Percentiles rank a stretch among this genome's conserved stretches.
Evolutionary conservation across 2,797 vertebrate species (phyloP).

Genomic region (Columba guinea): DNA sequence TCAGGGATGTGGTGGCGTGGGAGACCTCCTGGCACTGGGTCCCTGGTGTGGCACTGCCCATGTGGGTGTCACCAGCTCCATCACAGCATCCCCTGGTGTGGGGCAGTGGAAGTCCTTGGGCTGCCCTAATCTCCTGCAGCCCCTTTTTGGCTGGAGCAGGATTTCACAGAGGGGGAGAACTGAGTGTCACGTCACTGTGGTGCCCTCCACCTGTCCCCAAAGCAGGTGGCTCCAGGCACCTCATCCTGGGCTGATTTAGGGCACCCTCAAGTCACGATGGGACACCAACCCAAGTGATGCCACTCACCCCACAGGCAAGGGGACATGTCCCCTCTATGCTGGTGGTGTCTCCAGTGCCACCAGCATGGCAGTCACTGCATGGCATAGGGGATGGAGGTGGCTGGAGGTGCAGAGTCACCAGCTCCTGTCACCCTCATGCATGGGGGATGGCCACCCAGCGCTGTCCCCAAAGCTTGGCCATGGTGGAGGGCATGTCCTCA

Average conservation of each 20-base stretch:
- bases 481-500: not conserved
- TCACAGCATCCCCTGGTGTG: fast-evolving
- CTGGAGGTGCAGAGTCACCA: not conserved
- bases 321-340: not conserved
- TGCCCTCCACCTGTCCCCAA: not conserved
- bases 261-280: no score
- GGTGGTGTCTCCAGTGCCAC: not conserved
- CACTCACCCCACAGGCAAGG: fast-evolving
- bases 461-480: not conserved
- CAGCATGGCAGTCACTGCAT: fast-evolving
- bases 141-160: not conserved
- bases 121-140: not conserved
- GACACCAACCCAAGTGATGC: not conserved
- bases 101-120: fast-evolving
- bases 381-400: not conserved
- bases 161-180: not conserved
- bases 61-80: fast-evolving
- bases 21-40: fast-evolving
- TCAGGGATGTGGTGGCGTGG: not conserved
- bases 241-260: not conserved
- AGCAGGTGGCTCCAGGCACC: not conserved
- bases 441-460: fast-evolving
- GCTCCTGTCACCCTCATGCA: not conserved
- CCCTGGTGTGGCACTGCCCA: not conserved
- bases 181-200: fast-evolving